These are phyloP conservation scores for Pangasius sanitwongsei DNA, from an alignment of 2,797 vertebrate species.

Conservation along the genomic window DNA sequence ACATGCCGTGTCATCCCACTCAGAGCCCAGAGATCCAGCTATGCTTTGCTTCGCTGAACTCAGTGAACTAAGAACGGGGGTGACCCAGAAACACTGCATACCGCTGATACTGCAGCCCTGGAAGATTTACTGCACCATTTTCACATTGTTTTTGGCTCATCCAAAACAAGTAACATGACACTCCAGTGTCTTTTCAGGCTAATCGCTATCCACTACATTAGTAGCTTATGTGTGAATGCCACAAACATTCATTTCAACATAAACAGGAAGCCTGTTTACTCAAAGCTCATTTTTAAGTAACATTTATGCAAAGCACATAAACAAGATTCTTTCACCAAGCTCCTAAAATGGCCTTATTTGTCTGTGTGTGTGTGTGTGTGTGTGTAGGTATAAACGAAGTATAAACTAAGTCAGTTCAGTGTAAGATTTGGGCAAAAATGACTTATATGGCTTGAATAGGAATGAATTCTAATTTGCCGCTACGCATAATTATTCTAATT, in stretches of 20 bases:
- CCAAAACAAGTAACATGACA: conserved; percentile 12
- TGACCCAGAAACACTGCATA: conserved; percentile 38
- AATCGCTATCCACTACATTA: neutral
- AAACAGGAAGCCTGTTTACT: neutral
- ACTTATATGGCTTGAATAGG: neutral
- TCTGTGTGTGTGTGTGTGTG: neutral
- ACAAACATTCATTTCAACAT: neutral
- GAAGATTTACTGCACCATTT: conserved; percentile 33
- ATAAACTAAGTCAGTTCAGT: neutral
- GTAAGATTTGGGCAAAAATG: too few species aligned
- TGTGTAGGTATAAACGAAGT: neutral
- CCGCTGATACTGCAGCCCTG: neutral
- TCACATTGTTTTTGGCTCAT: conserved; percentile 4
- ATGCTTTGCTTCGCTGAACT: conserved; percentile 55
- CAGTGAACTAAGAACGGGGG: conserved; percentile 57
- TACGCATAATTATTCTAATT: neutral
- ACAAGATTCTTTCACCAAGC: neutral
- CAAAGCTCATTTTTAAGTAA: neutral
- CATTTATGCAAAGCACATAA: neutral
- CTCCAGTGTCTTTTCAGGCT: neutral
- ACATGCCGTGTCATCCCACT: conserved; percentile 56
- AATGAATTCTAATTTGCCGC: neutral
- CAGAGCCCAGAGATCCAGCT: conserved; percentile 12
- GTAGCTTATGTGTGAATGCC: neutral
- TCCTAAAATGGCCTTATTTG: neutral